Conservation (phyloP, 2,888 invertebrate genomes). For the Chironomus tentans region DNA sequence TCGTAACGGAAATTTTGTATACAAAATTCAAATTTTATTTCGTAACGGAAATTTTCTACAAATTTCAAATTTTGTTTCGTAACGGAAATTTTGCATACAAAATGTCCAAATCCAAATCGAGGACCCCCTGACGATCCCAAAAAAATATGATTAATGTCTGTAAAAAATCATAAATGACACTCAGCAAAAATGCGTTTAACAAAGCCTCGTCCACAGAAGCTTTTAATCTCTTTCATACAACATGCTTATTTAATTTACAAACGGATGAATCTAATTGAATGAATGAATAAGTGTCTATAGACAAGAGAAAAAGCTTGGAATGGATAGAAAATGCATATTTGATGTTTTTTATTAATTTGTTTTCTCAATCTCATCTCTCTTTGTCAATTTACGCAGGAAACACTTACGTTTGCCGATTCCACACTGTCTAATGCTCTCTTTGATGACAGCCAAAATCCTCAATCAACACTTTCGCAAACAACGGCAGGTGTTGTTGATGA, state of each 20-base stretch:
- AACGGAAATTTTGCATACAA: too few relatives aligned
- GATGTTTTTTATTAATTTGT: neutral
- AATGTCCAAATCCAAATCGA: too few relatives aligned
- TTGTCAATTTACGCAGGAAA: slow-evolving; percentile 32
- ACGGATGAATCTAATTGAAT: slow-evolving; percentile 17
- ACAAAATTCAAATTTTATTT: too few relatives aligned
- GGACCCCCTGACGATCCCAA: too few relatives aligned
- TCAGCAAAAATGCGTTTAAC: too few relatives aligned
- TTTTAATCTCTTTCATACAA: too few relatives aligned
- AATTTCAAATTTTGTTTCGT: too few relatives aligned
- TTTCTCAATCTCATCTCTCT: neutral
- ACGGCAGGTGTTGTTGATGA: slow-evolving; percentile 40
- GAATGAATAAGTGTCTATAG: neutral
- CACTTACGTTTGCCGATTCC: slow-evolving; percentile 40
- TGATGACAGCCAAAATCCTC: slow-evolving; percentile 34
- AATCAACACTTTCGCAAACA: slow-evolving; percentile 28
- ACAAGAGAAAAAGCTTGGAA: slow-evolving; percentile 31
- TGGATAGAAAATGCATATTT: slow-evolving; percentile 27
- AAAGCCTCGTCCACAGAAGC: too few relatives aligned
- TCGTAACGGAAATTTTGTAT: too few relatives aligned
- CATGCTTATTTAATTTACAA: neutral
- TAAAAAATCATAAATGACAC: too few relatives aligned
- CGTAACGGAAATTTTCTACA: too few relatives aligned
- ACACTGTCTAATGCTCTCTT: slow-evolving; percentile 40
- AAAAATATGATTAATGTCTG: too few relatives aligned